Conservation (phyloP, 2,797 vertebrate species). For the Simalia tracyae region DNA sequence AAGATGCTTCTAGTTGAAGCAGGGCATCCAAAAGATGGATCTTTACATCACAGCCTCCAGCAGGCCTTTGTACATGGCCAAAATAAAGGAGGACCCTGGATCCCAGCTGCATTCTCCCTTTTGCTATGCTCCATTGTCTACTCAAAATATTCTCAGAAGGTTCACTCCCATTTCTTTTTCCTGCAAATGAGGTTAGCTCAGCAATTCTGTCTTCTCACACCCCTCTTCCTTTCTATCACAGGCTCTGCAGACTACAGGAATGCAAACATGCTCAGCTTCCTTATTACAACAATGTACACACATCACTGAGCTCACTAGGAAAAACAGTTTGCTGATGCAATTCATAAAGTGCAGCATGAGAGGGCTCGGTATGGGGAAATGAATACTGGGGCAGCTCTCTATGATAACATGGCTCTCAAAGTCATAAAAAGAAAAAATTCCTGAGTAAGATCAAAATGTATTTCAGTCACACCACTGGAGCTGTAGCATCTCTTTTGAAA, state of each 20-base stretch:
- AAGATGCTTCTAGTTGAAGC: background rate
- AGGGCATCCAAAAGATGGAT: background rate
- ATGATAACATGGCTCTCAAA: background rate
- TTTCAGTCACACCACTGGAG: background rate
- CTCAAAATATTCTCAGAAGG: background rate
- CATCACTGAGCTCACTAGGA: background rate
- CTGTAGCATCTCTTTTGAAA: background rate
- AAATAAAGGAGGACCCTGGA: background rate
- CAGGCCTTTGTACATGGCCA: background rate
- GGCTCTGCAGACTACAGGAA: background rate
- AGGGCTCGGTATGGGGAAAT: background rate
- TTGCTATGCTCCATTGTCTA: no score
- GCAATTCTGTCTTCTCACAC: background rate
- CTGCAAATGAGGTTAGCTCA: background rate
- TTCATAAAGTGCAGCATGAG: background rate
- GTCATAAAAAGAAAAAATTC: background rate
- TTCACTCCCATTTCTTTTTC: background rate
- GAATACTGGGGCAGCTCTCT: background rate
- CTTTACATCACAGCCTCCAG: background rate
- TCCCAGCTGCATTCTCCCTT: background rate
- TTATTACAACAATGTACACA: background rate
- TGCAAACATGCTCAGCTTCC: background rate
- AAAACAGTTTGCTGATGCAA: background rate
- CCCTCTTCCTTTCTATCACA: no score
- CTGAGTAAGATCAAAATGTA: background rate